Evolutionary conservation across 1,140 invertebrate genomes (phyloP), one percentile per base, ranked within the genome.

Genomic region (Chlorops oryzae): DNA sequence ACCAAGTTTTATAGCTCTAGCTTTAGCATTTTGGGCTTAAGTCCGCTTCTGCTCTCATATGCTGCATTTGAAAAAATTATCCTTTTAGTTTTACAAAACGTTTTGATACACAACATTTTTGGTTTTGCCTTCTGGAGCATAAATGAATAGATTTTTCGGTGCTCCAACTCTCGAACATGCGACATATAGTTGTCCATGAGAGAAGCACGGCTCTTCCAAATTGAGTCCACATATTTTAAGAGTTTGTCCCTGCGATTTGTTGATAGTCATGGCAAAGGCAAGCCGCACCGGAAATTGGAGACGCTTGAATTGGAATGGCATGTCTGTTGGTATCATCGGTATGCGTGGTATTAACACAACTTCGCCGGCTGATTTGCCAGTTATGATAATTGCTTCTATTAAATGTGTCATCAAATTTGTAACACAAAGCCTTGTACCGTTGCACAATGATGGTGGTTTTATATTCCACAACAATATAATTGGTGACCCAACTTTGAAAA

Each of bases 201-300:
- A 66, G 54, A 78, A 75, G 53, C 61, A 64, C 50, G 56, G 37
- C 27, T 59, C 50, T 56, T 58, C 51, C 21, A 77, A 62, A 58
- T 70, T 50, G 28, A 75, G 32, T 15, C 72, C 69, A 50, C 56
- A 59, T 43, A 64, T 57, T 40, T 57, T 47, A 54, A 66, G 59
- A 18, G 65, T 62, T 59, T 79, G 76, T 10, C 78, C 76, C 63
- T 82, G 78, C 3, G 74, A 56, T 64, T 80, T 80, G 59, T 80
- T 80, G 5, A 81, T 76, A 1, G 77, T 76, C 63, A 79, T 77
- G 18, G 76, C 71, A 61, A 78, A 80, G 3, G 62, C 59, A 3
- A 75, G 62, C 52, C 64, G 72, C 38, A 74, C 43, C 21, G 72
- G 67, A 59, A 78, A 75, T 51, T 74, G 61, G 50, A 74, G 37